Base-by-base conservation (phyloP, 2,888 invertebrate genomes). In the Caenorhabditis sulstoni region DNA sequence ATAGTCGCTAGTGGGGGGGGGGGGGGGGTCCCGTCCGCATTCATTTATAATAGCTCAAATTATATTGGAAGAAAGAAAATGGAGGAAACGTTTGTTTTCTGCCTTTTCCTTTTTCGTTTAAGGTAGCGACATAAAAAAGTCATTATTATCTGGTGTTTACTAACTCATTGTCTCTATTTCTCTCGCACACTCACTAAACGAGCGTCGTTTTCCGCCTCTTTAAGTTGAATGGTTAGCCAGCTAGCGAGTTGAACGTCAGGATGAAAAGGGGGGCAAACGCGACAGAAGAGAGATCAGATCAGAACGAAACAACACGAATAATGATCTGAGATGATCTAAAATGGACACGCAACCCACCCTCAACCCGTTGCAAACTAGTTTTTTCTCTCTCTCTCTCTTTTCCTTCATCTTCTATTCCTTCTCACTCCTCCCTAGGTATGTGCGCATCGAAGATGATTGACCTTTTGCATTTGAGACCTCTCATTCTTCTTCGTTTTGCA, bases 31-130 rank as follows among this genome's bases (percentile, higher is more conserved):
- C 41, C 41, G 41, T 45, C 37, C 58, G 57, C 53, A 71, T 71
- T 53, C 71, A 71, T 71, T 71, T 47, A 62, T 71, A 73, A 73
- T 73, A 62, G 73, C 73, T 73, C 64, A 58, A 64, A 73, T 71
- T 64, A 73, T 73, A 73, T 58, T 58, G 57, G 64, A 53, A 61
- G 52, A 55, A 59, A 50, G 50, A 29, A 29, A 8, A 29, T 11
- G 12, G 29, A 16, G 8, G 5, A 58, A 58, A 58, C 23, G 45
- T 58, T 44, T 23, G n/a, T 58, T 58, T 58, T 58, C 44, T 22
- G 23, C 45, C 41, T 45, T 20, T n/a, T 41, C 11, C 35, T 52
- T 29, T 29, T 29, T 29, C 29, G 29, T 29, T 29, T 23, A 39
- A 62, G 50, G 49, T 59, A 22, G 5, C 23, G 37, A 23, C 29